Base-by-base conservation (phyloP, 2,888 invertebrate species). In the Mimachlamys varia region DNA sequence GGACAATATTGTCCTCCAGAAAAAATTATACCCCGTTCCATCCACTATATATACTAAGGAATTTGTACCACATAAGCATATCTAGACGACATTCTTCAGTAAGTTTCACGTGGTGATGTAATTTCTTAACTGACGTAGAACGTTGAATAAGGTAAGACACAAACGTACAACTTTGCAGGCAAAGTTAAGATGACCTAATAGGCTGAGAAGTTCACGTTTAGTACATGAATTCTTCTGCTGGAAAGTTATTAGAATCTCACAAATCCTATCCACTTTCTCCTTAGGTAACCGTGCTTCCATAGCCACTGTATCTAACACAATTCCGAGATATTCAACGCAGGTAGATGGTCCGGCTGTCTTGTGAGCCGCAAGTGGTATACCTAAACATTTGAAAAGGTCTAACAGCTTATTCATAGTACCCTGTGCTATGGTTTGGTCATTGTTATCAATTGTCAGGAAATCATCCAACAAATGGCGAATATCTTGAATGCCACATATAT, bases 1-100 rank as follows among this genome's bases (percentile, higher is more conserved):
- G n/a, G 19, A 90, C 89, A 3, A 90, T 38, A 12, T 89, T 33
- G 27, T 89, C 90, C 76, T 92, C 90, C 15, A 90, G 55, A 55
- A 93, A 92, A 38, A 92, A 90, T 7, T 91, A 93, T 19, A 90
- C 62, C 0, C 92, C 91, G 91, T 93, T 93, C 93, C 93, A 91
- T 0, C 92, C 91, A 91, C 92, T 93, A 92, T 92, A 91, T 0
- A n/a, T 12, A 4, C 33, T 15, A 4, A 92, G 58, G 76, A 92
- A 92, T 0, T 58, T 33, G 7, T n/a, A 19, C 91, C 91, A 92
- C 93, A 93, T 93, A 2, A 10, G 4, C 0, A 93, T 22, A 37
- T 93, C 91, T 19, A 44, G 33, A 62, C 44, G 33, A 37, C 92
- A 89, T 5, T 55, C 90, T 62, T 89, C 10, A 44, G 12, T 88